phyloP scores from a whole-genome alignment of 2,113 vertebrate genomes.

The Edolisoma coerulescens region DNA sequence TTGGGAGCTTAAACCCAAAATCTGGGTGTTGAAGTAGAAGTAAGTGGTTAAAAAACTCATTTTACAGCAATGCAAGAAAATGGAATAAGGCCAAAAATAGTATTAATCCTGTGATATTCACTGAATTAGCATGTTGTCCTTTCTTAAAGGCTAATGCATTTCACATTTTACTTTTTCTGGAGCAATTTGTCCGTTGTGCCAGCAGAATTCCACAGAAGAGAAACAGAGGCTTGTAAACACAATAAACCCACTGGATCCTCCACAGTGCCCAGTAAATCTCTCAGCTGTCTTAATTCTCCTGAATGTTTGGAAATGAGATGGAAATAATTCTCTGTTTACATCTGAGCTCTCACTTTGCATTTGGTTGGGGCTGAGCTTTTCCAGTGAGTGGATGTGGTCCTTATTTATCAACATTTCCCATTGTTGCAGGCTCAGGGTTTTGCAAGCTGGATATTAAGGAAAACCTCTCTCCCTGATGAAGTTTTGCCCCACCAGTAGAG shows the following conservation, averaged over 20 bases:
- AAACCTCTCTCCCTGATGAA: not conserved
- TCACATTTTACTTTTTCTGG: not conserved
- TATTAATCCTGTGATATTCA: not conserved
- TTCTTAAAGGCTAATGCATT: not conserved
- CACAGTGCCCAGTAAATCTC: not conserved
- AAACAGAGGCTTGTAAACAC: not conserved
- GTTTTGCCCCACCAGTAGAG: not conserved
- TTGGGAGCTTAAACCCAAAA: not conserved
- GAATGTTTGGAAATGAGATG: not conserved
- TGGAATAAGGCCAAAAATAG: not conserved
- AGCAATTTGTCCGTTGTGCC: not conserved
- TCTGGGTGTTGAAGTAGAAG: not conserved
- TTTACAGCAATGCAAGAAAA: not conserved
- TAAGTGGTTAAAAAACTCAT: not conserved
- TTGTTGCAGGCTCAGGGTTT: not conserved
- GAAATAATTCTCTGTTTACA: not conserved
- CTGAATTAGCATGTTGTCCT: not conserved
- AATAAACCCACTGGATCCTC: not conserved
- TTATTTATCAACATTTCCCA: not conserved
- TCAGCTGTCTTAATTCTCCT: not conserved
- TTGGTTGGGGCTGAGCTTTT: not conserved
- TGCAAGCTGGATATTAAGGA: not conserved
- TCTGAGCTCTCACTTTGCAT: not conserved
- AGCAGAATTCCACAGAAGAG: not conserved
- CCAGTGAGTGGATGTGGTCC: not conserved